Evolutionary conservation across 2,113 vertebrate genomes (phyloP), one percentile per base, ranked within the genome.

Genomic region (Dasypus novemcinctus): DNA sequence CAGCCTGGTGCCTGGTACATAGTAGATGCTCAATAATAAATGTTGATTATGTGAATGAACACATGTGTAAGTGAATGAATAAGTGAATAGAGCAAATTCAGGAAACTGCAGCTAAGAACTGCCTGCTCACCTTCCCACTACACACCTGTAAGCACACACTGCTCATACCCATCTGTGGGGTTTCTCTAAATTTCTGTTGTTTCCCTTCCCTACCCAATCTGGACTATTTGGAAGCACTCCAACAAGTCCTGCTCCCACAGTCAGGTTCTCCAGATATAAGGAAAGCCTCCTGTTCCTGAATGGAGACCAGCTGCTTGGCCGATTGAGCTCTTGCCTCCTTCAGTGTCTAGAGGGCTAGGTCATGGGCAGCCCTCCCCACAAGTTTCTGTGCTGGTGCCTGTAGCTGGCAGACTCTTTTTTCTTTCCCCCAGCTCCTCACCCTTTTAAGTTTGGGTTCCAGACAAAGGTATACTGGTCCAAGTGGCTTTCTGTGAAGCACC

Each of bases 21-120:
- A 74, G 20, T 36, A 82, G 18, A 43, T 63, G 41, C 5, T 79
- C 64, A 80, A 64, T 66, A 49, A 36, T 29, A 90, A 64, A 5
- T 88, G 72, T 12, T 54, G 36, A 87, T 66, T 87, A 78, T 43
- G 10, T 69, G 49, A 95, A 90, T 72, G n/a, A 87, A 68, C 18
- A 61, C 74, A n/a, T 59, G 36, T 46, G 4, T 20, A 33, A 68
- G 46, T 78, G 46, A 94, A 46, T 3, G 17, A 91, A 11, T 61
- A 52, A 63, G 5, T 54, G 36, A 86, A 52, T 72, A 14, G 23
- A 94, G n/a, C 63, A 76, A 96, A 96, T 74, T 94, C 76, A 94
- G 83, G 87, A 90, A 68, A 86, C 4, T 9, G 5, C 11, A 93
- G 43, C 64, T 72, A 59, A 59, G 79, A 87, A 46, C 27, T 25